Conservation (phyloP, 2,888 invertebrate genomes). For the Poecilobothrus nobilitatus region DNA sequence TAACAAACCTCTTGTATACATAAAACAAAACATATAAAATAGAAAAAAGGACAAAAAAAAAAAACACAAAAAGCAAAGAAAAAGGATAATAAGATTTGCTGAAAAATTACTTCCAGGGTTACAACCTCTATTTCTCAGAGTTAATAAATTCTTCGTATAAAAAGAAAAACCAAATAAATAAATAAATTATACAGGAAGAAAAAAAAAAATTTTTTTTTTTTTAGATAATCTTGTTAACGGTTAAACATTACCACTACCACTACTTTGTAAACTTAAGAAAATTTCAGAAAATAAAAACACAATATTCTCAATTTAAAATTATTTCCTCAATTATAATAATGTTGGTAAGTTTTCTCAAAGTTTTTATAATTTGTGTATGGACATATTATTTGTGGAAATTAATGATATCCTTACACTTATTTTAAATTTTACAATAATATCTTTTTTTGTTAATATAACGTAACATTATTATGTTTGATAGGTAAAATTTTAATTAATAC, state of each 20-base stretch:
- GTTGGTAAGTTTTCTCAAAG: no score
- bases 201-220: background rate
- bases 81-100: slow-evolving; percentile 1
- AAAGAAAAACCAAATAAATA: background rate
- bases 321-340: no score
- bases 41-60: background rate
- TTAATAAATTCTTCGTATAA: background rate
- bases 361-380: no score
- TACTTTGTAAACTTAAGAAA: no score
- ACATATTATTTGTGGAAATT: no score
- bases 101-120: slow-evolving; percentile 6
- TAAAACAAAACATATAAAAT: background rate
- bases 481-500: no score
- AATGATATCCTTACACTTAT: no score
- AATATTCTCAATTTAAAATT: no score
- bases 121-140: background rate
- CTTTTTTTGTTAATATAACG: no score
- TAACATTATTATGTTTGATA: no score
- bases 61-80: background rate
- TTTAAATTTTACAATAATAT: no score
- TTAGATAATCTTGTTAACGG: background rate
- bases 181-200: background rate
- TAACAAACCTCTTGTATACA: background rate
- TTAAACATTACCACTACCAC: background rate
- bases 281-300: no score